Percentiles rank a stretch among this genome's conserved stretches.
Conservation (phyloP, 2,797 vertebrate genomes). For the Sitta carolinensis region DNA sequence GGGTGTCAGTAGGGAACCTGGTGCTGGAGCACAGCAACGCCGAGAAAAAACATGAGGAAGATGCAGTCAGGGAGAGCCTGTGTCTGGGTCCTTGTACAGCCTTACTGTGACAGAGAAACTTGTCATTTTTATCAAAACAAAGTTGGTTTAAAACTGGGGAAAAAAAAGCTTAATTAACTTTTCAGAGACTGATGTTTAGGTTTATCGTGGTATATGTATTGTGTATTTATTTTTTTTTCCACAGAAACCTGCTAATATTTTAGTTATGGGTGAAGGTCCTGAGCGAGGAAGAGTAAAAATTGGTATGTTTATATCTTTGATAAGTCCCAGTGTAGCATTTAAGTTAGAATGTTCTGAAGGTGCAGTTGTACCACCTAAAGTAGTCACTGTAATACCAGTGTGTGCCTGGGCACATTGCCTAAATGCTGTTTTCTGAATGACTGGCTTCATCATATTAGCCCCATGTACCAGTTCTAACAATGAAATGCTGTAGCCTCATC, state of each 20-base stretch:
- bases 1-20: not conserved
- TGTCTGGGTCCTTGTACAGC: constrained; percentile 39
- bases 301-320: constrained; percentile 87
- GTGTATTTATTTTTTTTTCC: constrained; percentile 81
- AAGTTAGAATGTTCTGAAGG: constrained; percentile 73
- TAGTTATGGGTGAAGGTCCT: constrained; percentile 99
- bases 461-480: constrained; percentile 25
- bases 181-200: constrained; percentile 71
- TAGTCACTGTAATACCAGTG: constrained; percentile 63
- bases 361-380: constrained; percentile 58
- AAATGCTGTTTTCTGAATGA: constrained; percentile 53
- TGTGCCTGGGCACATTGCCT: constrained; percentile 56
- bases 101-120: constrained; percentile 21
- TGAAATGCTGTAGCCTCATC: constrained; percentile 56
- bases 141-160: constrained; percentile 68
- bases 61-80: not conserved
- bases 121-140: constrained; percentile 57
- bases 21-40: not conserved
- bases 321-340: constrained; percentile 79
- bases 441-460: constrained; percentile 33
- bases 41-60: not conserved
- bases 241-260: constrained; percentile 99
- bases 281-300: constrained; percentile 99
- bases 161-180: constrained; percentile 67
- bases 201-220: constrained; percentile 79